phyloP scores from a whole-genome alignment of 2,113 vertebrate genomes.

The Hippocampus comes region DNA sequence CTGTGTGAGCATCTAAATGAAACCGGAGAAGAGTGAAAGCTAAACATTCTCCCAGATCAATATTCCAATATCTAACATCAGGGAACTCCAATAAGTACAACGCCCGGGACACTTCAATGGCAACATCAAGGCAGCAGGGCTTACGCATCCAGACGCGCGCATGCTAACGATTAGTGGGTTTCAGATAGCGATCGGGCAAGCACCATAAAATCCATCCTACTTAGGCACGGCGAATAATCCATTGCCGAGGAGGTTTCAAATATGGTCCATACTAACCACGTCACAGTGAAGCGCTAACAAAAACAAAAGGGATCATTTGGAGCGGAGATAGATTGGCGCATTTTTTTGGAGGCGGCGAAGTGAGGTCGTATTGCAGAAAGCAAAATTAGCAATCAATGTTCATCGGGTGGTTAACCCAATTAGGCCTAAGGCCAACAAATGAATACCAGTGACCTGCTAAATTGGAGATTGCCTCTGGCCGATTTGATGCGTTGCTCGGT shows the following conservation, averaged over 20 bases:
- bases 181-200: slow-evolving; percentile 69
- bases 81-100: slow-evolving; percentile 79
- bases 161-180: slow-evolving; percentile 64
- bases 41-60: slow-evolving; percentile 75
- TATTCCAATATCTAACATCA: slow-evolving; percentile 78
- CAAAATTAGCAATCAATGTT: slow-evolving; percentile 67
- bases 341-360: slow-evolving; percentile 51
- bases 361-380: slow-evolving; percentile 60
- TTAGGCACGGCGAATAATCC: slow-evolving; percentile 68
- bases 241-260: slow-evolving; percentile 68
- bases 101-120: slow-evolving; percentile 77
- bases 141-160: slow-evolving; percentile 40
- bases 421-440: slow-evolving; percentile 47
- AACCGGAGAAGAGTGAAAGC: slow-evolving; percentile 76
- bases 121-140: slow-evolving; percentile 70
- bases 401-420: slow-evolving; percentile 61
- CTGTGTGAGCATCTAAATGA: slow-evolving; percentile 77
- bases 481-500: background rate
- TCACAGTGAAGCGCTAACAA: slow-evolving; percentile 51
- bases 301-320: slow-evolving; percentile 65
- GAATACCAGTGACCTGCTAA: slow-evolving; percentile 22
- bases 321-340: slow-evolving; percentile 50
- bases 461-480: background rate
- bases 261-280: slow-evolving; percentile 71
- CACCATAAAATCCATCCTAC: slow-evolving; percentile 75